Percentiles rank a stretch among this genome's conserved stretches.
phyloP scores from a whole-genome alignment of 1,140 invertebrate genomes.

The Orius laevigatus region DNA sequence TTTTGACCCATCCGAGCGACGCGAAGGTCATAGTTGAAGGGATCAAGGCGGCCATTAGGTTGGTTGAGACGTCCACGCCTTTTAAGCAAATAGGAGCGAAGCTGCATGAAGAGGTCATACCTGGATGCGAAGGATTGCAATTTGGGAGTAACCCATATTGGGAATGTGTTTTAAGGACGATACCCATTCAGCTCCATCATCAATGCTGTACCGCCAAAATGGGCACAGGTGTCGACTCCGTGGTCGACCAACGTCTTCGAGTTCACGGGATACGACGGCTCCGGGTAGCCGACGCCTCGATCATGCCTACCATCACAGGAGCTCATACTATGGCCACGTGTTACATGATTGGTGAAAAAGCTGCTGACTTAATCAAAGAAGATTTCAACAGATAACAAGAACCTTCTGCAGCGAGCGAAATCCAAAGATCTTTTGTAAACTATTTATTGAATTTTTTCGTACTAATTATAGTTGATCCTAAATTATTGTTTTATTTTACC shows the following conservation, averaged over 20 bases:
- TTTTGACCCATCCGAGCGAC: constrained; percentile 30
- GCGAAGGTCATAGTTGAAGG: constrained; percentile 18
- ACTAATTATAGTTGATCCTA: neutral
- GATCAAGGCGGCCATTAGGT: constrained; percentile 19
- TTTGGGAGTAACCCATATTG: constrained; percentile 54
- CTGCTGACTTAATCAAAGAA: constrained; percentile 34
- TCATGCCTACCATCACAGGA: too few relatives aligned
- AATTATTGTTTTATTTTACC: neutral
- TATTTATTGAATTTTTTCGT: neutral
- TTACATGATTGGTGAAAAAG: constrained; percentile 39
- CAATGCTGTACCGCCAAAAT: constrained; percentile 47
- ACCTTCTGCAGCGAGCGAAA: neutral
- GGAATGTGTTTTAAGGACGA: constrained; percentile 49
- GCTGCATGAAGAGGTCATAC: constrained; percentile 34
- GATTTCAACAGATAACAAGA: neutral
- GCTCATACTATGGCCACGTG: constrained; percentile 27
- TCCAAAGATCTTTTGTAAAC: neutral
- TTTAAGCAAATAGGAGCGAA: constrained; percentile 23
- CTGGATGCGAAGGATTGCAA: constrained; percentile 40
- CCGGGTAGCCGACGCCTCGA: constrained; percentile 18
- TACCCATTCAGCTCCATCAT: constrained; percentile 53
- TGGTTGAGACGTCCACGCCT: constrained; percentile 22
- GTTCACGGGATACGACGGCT: constrained; percentile 19
- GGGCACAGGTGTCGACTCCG: constrained; percentile 30
- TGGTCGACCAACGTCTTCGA: constrained; percentile 28